A percentile compares a stretch with the other conserved stretches of the same genome.
These are phyloP conservation scores for Tiaroga cobitis DNA, from an alignment of 2,797 vertebrate genomes.

Conservation along the genomic window DNA sequence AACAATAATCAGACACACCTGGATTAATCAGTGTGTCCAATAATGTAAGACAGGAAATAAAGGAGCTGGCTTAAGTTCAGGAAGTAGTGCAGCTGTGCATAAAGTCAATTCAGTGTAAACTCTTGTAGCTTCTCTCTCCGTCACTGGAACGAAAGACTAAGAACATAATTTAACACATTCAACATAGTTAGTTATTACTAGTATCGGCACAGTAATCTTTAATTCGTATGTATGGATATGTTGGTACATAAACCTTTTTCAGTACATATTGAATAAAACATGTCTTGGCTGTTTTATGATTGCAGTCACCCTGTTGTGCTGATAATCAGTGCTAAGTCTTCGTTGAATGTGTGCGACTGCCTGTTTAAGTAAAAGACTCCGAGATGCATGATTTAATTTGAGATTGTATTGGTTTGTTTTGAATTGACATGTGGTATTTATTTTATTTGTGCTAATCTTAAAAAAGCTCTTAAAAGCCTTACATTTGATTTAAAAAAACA, in stretches of 20 bases:
- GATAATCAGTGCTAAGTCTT: not conserved
- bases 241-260: not conserved
- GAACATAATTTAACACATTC: not conserved
- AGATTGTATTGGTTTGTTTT: not conserved
- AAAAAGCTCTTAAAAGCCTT: not conserved
- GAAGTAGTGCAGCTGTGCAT: too few species aligned
- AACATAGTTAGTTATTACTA: not conserved
- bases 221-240: not conserved
- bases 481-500: not conserved
- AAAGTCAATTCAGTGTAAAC: not conserved
- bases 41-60: too few species aligned
- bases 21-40: too few species aligned
- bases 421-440: not conserved
- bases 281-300: not conserved
- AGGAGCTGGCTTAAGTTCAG: too few species aligned
- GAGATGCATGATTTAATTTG: not conserved
- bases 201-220: not conserved
- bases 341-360: not conserved
- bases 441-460: not conserved
- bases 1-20: too few species aligned
- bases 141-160: not conserved
- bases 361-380: not conserved
- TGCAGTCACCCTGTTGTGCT: not conserved
- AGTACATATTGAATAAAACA: not conserved
- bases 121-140: not conserved